A percentile compares a stretch with the other conserved stretches of the same genome.
Evolutionary conservation across 2,888 invertebrate species (phyloP).

Genomic region (Apantesis nais): DNA sequence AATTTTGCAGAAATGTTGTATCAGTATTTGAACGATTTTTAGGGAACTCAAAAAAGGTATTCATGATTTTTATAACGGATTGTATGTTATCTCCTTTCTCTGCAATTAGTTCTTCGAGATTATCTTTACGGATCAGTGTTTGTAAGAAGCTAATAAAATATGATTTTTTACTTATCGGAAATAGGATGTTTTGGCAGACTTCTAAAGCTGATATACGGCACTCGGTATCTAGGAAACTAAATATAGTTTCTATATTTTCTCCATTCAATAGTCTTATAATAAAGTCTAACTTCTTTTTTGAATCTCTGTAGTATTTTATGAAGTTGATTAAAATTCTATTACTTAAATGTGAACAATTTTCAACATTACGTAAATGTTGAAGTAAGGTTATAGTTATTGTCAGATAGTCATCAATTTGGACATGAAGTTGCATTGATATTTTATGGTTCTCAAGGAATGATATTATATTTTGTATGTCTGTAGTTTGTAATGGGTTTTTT

Average conservation of each 20-base stretch:
- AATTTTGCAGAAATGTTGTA: slow-evolving; percentile 65
- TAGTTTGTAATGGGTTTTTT: slow-evolving; percentile 57
- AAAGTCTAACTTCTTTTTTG: slow-evolving; percentile 76
- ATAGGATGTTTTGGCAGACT: slow-evolving; percentile 68
- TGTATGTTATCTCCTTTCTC: slow-evolving; percentile 80
- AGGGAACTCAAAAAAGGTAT: slow-evolving; percentile 69
- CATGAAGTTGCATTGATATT: slow-evolving; percentile 60
- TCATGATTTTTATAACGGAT: slow-evolving; percentile 77
- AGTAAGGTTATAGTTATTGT: slow-evolving; percentile 64
- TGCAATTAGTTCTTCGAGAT: slow-evolving; percentile 67
- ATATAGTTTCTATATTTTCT: slow-evolving; percentile 71
- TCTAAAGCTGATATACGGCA: slow-evolving; percentile 57
- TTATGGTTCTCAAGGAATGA: slow-evolving; percentile 70
- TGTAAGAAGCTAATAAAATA: slow-evolving; percentile 70
- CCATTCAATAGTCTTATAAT: slow-evolving; percentile 67
- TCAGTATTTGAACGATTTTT: slow-evolving; percentile 61
- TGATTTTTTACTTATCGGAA: slow-evolving; percentile 70
- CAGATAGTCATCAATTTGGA: slow-evolving; percentile 67
- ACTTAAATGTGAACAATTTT: slow-evolving; percentile 42
- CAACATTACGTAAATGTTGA: slow-evolving; percentile 57
- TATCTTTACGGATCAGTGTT: slow-evolving; percentile 73
- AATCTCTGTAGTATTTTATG: slow-evolving; percentile 68
- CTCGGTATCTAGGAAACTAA: slow-evolving; percentile 67
- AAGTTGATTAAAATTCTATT: slow-evolving; percentile 63
- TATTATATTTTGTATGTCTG: slow-evolving; percentile 61